Conservation (phyloP, 2,113 vertebrate genomes). For the Bubalus kerabau region DNA sequence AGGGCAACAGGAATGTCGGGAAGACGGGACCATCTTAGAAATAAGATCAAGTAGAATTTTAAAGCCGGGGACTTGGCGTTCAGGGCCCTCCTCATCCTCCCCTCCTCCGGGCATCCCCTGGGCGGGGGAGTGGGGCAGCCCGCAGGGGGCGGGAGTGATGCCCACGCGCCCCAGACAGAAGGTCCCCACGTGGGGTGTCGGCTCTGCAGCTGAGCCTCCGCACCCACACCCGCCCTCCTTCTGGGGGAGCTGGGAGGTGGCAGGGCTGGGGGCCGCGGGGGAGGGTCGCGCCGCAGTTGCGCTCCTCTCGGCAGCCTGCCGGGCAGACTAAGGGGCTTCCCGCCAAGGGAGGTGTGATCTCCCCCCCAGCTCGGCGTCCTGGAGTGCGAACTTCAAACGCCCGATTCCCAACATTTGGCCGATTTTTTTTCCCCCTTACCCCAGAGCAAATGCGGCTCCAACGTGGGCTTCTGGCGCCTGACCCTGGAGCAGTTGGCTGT, state of each 20-base stretch:
- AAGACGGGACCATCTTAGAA: neutral
- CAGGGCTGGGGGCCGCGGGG: neutral
- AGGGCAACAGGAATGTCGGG: neutral
- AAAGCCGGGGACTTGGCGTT: no score
- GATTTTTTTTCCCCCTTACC: constrained; percentile 7
- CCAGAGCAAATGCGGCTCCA: constrained; percentile 14
- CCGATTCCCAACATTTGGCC: constrained; percentile 57
- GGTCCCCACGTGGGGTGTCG: neutral
- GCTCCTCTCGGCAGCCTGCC: constrained; percentile 26
- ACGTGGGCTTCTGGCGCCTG: neutral
- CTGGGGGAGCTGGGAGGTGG: neutral
- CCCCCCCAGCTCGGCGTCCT: constrained; percentile 48
- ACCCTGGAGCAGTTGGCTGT: constrained; percentile 2
- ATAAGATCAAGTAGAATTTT: neutral
- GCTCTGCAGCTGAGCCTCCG: neutral
- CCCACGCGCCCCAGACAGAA: neutral
- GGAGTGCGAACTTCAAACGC: constrained; percentile 56
- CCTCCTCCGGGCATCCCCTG: neutral
- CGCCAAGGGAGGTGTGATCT: constrained; percentile 70
- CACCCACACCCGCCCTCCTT: neutral
- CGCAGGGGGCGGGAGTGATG: neutral
- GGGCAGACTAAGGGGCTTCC: constrained; percentile 60
- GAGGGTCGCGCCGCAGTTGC: neutral
- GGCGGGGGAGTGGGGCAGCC: neutral
- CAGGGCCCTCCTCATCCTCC: no score